Evolutionary conservation across 2,797 vertebrate genomes (phyloP).

Genomic region (Malacoraja senta): DNA sequence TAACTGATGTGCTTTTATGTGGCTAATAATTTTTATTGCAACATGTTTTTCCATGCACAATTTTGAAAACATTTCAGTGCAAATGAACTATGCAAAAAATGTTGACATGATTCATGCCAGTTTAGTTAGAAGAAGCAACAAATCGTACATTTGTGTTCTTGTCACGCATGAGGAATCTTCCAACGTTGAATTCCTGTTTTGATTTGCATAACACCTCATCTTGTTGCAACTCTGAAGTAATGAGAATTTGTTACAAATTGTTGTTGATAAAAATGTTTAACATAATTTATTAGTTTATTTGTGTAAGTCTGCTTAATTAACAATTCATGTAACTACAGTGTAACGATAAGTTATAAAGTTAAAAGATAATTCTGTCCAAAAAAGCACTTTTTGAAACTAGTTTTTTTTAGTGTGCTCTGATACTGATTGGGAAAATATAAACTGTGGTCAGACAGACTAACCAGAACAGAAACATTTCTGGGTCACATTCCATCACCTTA

Average conservation of each 20-base stretch:
- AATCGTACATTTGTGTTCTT: background rate
- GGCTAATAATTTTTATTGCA: background rate
- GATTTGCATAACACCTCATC: background rate
- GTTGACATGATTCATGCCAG: background rate
- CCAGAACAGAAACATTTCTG: too few species aligned
- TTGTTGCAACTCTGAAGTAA: background rate
- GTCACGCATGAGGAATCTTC: background rate
- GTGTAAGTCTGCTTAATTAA: background rate
- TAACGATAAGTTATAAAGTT: background rate
- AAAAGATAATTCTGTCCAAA: background rate
- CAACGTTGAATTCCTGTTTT: background rate
- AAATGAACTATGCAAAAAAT: background rate
- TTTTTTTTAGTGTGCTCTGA: background rate
- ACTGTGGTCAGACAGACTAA: background rate
- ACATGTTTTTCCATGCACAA: background rate
- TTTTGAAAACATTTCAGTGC: background rate
- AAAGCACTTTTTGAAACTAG: background rate
- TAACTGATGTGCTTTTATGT: constrained; percentile 49
- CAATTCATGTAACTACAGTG: background rate
- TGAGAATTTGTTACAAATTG: background rate
- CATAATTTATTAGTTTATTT: constrained; percentile 11
- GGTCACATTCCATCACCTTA: too few species aligned
- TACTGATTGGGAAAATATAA: background rate
- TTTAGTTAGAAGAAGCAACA: background rate
- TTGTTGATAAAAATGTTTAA: background rate